phyloP scores from a whole-genome alignment of 2,797 vertebrate genomes.

The Octomys mimax region DNA sequence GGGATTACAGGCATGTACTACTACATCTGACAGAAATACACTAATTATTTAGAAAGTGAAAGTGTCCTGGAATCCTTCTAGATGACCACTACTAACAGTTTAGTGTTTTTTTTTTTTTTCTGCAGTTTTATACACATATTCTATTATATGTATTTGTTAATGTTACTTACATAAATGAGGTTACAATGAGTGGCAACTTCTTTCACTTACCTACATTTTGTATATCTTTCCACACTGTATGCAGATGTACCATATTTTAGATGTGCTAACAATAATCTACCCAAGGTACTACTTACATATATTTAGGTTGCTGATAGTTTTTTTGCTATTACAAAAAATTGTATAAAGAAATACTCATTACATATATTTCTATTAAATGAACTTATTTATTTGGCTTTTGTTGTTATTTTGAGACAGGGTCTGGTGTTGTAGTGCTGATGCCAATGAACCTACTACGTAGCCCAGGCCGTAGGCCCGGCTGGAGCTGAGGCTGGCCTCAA shows the following conservation, averaged over 20 bases:
- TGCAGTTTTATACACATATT: constrained; percentile 15
- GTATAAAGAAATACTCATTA: constrained; percentile 10
- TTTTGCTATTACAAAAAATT: constrained; percentile 22
- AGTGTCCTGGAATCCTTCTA: not conserved
- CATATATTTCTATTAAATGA: not conserved
- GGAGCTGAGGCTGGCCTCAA: not conserved
- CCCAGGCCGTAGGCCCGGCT: not conserved
- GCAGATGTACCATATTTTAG: not conserved
- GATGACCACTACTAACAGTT: not conserved
- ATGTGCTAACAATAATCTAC: constrained; percentile 15
- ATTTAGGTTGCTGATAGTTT: not conserved
- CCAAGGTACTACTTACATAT: not conserved
- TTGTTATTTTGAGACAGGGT: not conserved
- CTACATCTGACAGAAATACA: not conserved
- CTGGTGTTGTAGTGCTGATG: not conserved
- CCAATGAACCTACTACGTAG: not conserved
- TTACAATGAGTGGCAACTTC: constrained; percentile 30
- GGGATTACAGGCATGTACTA: no score
- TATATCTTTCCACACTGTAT: not conserved
- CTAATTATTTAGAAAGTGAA: constrained; percentile 25
- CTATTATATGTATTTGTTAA: not conserved
- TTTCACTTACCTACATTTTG: constrained; percentile 22
- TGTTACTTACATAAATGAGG: constrained; percentile 27
- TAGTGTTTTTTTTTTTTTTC: not conserved
- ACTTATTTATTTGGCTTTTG: not conserved